Percentiles rank a stretch among this genome's conserved stretches.
phyloP scores from a whole-genome alignment of 2,888 invertebrate species.

The Notodonta dromedarius region DNA sequence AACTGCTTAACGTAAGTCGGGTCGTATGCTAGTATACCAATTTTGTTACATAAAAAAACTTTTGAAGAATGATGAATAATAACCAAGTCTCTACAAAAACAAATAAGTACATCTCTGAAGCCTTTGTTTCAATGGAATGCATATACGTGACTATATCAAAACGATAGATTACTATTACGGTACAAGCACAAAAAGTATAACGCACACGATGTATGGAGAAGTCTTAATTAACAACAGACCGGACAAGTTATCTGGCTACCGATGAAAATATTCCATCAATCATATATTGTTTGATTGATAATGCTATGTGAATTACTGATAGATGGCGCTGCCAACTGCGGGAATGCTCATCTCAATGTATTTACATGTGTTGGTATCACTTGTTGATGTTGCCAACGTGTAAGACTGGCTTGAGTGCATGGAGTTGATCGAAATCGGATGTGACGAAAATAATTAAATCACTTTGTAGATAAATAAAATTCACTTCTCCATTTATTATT shows the following conservation, averaged over 20 bases:
- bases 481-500: neutral
- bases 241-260: constrained; percentile 82
- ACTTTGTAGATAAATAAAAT: too few relatives aligned
- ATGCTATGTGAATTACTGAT: constrained; percentile 82
- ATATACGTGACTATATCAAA: constrained; percentile 18
- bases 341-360: constrained; percentile 79
- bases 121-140: constrained; percentile 13
- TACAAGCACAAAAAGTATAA: constrained; percentile 20
- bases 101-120: neutral
- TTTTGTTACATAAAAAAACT: too few relatives aligned
- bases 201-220: constrained; percentile 55
- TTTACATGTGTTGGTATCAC: constrained; percentile 81
- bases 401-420: constrained; percentile 50
- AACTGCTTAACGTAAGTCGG: too few relatives aligned
- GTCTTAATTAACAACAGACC: constrained; percentile 79
- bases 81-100: too few relatives aligned
- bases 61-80: too few relatives aligned
- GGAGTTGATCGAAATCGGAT: constrained; percentile 21
- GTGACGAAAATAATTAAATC: constrained; percentile 5
- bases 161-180: constrained; percentile 19
- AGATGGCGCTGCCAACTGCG: constrained; percentile 73
- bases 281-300: constrained; percentile 79
- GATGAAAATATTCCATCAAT: constrained; percentile 81
- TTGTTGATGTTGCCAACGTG: constrained; percentile 79
- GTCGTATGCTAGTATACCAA: too few relatives aligned